Evolutionary conservation across 1,140 invertebrate genomes (phyloP), one percentile per base, ranked within the genome.

Genomic region (Dolichoris vasculosae): DNA sequence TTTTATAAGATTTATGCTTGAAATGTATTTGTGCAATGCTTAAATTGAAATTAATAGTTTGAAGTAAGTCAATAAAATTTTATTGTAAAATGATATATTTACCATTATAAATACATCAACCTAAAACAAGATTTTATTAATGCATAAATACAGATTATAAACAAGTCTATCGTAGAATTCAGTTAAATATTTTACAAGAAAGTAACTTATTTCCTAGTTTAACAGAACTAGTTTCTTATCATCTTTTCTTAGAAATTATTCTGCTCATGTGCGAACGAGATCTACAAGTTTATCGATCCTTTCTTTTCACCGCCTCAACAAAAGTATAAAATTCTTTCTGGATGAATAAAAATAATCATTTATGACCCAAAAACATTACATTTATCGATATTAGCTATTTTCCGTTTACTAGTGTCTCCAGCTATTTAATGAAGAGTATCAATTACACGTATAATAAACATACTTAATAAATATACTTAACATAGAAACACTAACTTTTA

Each of bases 221-320:
- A 26, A 73, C 76, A 48, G 32, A 23, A 46, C 51, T 35, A 51
- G 81, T 75, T 83, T 83, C 81, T 83, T 46, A 83, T 75, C 51
- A 30, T 30, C 23, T 46, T 51, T 73, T 46, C 35, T 17, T 71
- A 35, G 48, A 83, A 63, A 75, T 83, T 73, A 76, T 77, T 83
- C 73, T 23, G n/a, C n/a, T 43, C 82, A 67, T 43, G 59, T 77
- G 51, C n/a, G 2, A 77, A 83, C 59, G 40, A 59, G 82, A 83
- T 76, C 26, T 75, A 64, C 82, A 15, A 64, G 71, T 76, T 76
- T 83, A 51, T 69, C 48, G 82, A 67, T 67, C 46, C 40, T 11
- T 35, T n/a, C 17, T 43, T 64, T 59, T 63, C 67, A 35, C 67
- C 26, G 51, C 67, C 17, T 48, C 1, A 43, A 82, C 46, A 71